These are phyloP conservation scores for Pleuronectes platessa DNA, from an alignment of 2,113 vertebrate species.

Conservation along the genomic window DNA sequence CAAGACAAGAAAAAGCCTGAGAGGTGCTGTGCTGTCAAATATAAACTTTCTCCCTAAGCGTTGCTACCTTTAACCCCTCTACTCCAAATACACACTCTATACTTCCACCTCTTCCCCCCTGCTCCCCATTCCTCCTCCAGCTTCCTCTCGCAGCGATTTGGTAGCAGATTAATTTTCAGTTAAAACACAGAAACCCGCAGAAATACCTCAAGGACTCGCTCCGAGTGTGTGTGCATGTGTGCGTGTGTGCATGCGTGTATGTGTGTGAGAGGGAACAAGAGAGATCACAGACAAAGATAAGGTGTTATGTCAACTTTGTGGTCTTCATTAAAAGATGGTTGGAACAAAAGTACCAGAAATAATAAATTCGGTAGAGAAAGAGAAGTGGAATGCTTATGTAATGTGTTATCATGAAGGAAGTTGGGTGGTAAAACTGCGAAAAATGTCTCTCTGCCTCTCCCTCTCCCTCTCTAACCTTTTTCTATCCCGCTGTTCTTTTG, in stretches of 20 bases:
- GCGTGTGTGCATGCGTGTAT: too few species aligned
- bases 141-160: constrained; percentile 47
- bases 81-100: constrained; percentile 18
- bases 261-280: not conserved
- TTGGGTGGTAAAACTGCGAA: constrained; percentile 10
- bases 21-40: not conserved
- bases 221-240: not conserved
- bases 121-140: constrained; percentile 3
- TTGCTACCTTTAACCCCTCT: constrained; percentile 18
- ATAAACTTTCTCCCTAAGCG: constrained; percentile 4
- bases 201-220: constrained; percentile 23
- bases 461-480: not conserved
- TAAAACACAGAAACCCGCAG: constrained; percentile 57
- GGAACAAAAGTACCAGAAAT: constrained; percentile 40
- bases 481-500: constrained; percentile 3
- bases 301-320: constrained; percentile 51
- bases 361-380: constrained; percentile 24
- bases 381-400: constrained; percentile 18
- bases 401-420: constrained; percentile 14
- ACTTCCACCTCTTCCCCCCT: not conserved
- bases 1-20: constrained; percentile 1
- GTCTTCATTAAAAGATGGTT: constrained; percentile 49
- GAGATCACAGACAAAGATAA: constrained; percentile 61
- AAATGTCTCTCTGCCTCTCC: not conserved
- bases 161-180: constrained; percentile 56